Conservation (phyloP, 2,797 vertebrate genomes). For the Lates japonicus region DNA sequence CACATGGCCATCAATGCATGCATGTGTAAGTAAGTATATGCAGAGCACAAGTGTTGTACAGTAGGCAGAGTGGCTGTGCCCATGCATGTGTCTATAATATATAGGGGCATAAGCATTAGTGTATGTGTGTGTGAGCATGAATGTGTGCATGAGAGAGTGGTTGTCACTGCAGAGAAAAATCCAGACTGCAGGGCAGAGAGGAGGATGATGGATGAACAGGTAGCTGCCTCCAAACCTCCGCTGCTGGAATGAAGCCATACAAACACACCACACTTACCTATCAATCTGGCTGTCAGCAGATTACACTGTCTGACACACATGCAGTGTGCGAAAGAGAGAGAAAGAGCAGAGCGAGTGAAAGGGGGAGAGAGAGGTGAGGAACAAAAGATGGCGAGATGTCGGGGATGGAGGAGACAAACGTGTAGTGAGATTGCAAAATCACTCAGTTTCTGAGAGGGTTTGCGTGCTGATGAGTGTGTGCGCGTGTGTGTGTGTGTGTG, state of each 20-base stretch:
- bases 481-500: background rate
- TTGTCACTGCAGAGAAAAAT: conserved; percentile 46
- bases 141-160: conserved; percentile 1
- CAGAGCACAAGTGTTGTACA: conserved; percentile 14
- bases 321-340: conserved; percentile 19
- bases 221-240: conserved; percentile 62
- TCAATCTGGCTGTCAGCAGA: conserved; percentile 72
- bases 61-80: background rate
- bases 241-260: conserved; percentile 70
- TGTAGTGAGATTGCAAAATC: conserved; percentile 37
- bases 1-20: conserved; percentile 9
- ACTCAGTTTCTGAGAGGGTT: conserved; percentile 31
- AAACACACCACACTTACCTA: conserved; percentile 59
- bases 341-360: background rate
- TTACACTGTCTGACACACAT: conserved; percentile 46
- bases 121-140: background rate
- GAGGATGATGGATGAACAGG: conserved; percentile 74
- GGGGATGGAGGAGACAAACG: conserved; percentile 28
- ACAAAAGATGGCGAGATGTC: conserved; percentile 45
- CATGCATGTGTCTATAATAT: conserved; percentile 20
- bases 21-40: background rate
- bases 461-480: conserved; percentile 40
- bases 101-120: background rate
- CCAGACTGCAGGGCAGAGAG: conserved; percentile 43
- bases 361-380: conserved; percentile 1